Evolutionary conservation across 2,888 invertebrate genomes (phyloP), one percentile per base, ranked within the genome.

Genomic region (Heliconius charithonia): DNA sequence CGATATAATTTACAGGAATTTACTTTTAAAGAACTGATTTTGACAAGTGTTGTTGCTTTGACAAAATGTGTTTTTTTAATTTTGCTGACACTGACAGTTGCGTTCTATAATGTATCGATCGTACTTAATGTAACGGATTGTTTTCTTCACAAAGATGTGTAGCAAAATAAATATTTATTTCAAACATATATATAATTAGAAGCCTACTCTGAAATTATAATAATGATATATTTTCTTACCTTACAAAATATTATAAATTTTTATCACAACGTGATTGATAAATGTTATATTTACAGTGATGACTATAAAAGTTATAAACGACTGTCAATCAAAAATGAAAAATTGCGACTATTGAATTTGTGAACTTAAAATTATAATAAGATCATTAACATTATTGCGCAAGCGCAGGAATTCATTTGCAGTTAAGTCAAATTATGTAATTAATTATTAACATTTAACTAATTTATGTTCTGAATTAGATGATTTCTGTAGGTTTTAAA

Each of bases 1-100:
- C 72, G 25, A 72, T 56, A 72, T 22, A 56, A 59, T 72, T 37
- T 59, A 56, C 37, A 72, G 59, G 32, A 72, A 72, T 72, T 72
- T 72, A 59, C 59, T 59, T 59, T n/a, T 59, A 59, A 25, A 59
- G 56, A 25, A 32, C 72, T 56, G 56, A 72, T 59, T 72, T 72
- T 72, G 72, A 72, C 72, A 72, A 72, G 22, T 32, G 13, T 59
- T n/a, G 59, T 27, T 41, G 27, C 22, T 32, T 56, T 72, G 72
- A 59, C 72, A 32, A 51, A 72, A 59, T 69, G 41, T 69, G 41
- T 69, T 45, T 69, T 25, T 37, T 37, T 37, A 37, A 69, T 69
- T 69, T 10, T 41, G 16, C 16, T 69, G 72, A 72, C 72, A 72
- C 9, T 72, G 72, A 72, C 72, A 72, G 32, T 63, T 63, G 12